Percentiles rank a stretch among this genome's conserved stretches.
Conservation (phyloP, 2,113 vertebrate genomes). For the Calyptomena viridis region DNA sequence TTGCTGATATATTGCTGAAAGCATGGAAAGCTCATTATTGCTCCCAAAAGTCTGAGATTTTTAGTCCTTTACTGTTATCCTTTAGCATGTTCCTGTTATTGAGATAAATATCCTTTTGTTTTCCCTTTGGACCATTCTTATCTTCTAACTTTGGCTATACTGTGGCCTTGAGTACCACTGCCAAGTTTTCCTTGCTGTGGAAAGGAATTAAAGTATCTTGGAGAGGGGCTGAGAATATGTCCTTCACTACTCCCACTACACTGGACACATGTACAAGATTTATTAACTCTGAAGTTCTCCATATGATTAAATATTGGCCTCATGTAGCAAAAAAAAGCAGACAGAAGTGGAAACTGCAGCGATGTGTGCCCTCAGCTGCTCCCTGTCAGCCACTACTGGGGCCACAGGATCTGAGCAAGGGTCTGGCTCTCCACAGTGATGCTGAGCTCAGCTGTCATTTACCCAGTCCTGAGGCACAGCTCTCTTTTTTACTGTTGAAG, state of each 20-base stretch:
- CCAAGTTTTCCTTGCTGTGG: not conserved
- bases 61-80: not conserved
- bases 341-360: not conserved
- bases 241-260: not conserved
- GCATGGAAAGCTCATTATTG: constrained; percentile 26
- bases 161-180: not conserved
- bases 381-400: not conserved
- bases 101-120: constrained; percentile 22
- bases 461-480: not conserved
- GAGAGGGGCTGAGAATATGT: not conserved
- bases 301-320: not conserved
- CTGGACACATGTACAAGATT: not conserved
- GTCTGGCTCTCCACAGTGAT: not conserved
- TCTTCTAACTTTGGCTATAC: constrained; percentile 4
- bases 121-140: constrained; percentile 28
- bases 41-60: not conserved
- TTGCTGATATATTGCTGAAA: not conserved
- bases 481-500: not conserved
- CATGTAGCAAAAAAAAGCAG: not conserved
- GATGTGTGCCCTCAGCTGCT: not conserved
- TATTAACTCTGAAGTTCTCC: not conserved
- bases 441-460: not conserved
- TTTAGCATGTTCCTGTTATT: not conserved
- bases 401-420: not conserved
- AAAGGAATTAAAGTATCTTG: constrained; percentile 27